A percentile compares a stretch with the other conserved stretches of the same genome.
These are phyloP conservation scores for Drosophila pseudotalamancana DNA, from an alignment of 2,888 invertebrate genomes.

Conservation along the genomic window DNA sequence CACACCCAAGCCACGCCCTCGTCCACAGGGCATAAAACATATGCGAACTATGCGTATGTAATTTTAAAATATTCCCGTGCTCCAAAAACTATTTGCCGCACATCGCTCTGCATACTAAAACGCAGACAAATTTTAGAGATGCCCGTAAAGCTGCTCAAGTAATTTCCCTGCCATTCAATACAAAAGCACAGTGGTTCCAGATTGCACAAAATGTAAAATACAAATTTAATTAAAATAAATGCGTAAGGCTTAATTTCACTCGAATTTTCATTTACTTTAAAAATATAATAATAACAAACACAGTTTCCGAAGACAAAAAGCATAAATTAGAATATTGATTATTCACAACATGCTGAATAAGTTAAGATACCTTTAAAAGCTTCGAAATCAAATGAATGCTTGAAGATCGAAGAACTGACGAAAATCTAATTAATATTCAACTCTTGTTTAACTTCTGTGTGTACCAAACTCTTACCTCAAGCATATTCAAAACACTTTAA, in stretches of 20 bases:
- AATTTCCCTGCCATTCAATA: constrained; percentile 44
- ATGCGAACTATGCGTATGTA: constrained; percentile 46
- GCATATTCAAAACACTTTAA: too few species aligned
- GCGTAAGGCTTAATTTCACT: not conserved
- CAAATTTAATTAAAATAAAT: not conserved
- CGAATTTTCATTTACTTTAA: too few species aligned
- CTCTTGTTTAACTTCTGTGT: too few species aligned
- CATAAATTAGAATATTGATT: not conserved
- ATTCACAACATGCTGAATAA: not conserved
- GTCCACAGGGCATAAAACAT: constrained; percentile 18
- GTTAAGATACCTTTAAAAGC: not conserved
- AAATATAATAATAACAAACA: too few species aligned
- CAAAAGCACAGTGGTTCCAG: constrained; percentile 43
- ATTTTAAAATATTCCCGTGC: constrained; percentile 61
- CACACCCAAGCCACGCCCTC: constrained; percentile 19
- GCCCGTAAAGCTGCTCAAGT: constrained; percentile 45
- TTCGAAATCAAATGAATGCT: not conserved
- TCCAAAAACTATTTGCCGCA: constrained; percentile 73
- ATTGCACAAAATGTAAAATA: not conserved
- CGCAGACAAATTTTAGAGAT: constrained; percentile 43
- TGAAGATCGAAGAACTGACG: too few species aligned
- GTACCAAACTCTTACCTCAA: too few species aligned
- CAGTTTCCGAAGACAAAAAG: not conserved
- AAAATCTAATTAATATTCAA: too few species aligned
- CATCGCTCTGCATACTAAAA: constrained; percentile 67